Evolutionary conservation across 2,113 vertebrate species (phyloP).

Genomic region (Platysteira castanea): DNA sequence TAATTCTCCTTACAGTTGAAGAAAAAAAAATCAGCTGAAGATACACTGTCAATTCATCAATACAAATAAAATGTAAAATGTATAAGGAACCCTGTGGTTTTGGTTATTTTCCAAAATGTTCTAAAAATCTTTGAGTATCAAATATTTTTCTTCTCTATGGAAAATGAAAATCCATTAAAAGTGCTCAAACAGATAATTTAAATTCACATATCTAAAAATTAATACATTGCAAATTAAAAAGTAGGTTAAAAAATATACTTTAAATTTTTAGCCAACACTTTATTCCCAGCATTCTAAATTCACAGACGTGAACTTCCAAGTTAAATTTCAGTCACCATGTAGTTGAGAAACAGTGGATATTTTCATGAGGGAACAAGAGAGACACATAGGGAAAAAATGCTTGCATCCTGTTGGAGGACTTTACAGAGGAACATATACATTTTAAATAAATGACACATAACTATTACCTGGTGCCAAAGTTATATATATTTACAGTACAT

Average conservation of each 20-base stretch:
- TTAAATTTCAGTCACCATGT: not conserved
- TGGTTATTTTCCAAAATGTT: not conserved
- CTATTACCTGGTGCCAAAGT: not conserved
- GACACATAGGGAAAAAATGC: not conserved
- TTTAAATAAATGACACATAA: not conserved
- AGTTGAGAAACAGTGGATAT: not conserved
- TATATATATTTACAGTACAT: not conserved
- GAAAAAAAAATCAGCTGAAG: not conserved
- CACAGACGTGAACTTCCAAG: not conserved
- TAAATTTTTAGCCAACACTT: not conserved
- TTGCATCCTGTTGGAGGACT: not conserved
- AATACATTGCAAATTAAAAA: not conserved
- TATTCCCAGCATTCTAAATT: not conserved
- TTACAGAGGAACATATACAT: not conserved
- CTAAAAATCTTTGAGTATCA: not conserved
- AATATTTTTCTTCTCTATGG: not conserved
- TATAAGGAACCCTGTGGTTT: fast-evolving
- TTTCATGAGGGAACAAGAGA: not conserved
- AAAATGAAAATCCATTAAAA: not conserved
- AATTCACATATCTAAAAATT: not conserved
- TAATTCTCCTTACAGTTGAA: not conserved
- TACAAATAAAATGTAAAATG: not conserved
- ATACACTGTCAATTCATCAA: not conserved
- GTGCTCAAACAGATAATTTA: not conserved
- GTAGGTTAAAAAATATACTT: not conserved